A percentile compares a stretch with the other conserved stretches of the same genome.
Conservation (phyloP, 1,140 invertebrate species). For the Drosophila athabasca region DNA sequence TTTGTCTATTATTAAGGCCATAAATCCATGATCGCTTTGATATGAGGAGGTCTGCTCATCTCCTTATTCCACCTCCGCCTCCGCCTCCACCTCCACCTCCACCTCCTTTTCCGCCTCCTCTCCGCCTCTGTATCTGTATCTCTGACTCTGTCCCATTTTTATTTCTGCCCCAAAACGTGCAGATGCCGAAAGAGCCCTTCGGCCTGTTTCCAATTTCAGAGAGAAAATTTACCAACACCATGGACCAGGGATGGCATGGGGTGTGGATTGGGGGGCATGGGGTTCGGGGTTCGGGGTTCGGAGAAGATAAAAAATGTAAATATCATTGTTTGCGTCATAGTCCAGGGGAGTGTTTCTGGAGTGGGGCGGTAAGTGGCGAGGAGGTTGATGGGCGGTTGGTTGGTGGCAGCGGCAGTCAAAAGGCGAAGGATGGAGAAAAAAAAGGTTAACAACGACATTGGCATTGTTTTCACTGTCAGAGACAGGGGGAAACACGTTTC, state of each 20-base stretch:
- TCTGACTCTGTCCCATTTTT: slow-evolving; percentile 32
- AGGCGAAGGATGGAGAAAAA: slow-evolving; percentile 48
- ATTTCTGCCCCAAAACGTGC: slow-evolving; percentile 75
- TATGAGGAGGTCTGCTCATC: slow-evolving; percentile 55
- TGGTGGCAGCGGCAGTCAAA: slow-evolving; percentile 12
- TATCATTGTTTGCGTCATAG: slow-evolving; percentile 80
- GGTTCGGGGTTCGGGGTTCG: too few species aligned
- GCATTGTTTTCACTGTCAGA: slow-evolving; percentile 65
- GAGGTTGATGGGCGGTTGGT: slow-evolving; percentile 3
- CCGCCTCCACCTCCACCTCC: neutral
- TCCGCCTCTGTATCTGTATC: too few species aligned
- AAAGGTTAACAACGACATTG: slow-evolving; percentile 81
- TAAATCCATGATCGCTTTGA: slow-evolving; percentile 82
- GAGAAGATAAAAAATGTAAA: slow-evolving; percentile 76
- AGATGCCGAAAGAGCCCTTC: slow-evolving; percentile 36
- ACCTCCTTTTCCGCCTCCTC: neutral
- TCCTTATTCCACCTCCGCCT: neutral
- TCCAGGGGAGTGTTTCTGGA: slow-evolving; percentile 10
- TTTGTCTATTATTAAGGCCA: slow-evolving; percentile 77
- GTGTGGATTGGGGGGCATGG: neutral
- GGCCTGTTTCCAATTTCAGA: slow-evolving; percentile 71
- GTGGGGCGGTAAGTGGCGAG: slow-evolving; percentile 4
- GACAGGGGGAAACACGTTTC: slow-evolving; percentile 60
- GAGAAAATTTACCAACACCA: slow-evolving; percentile 47
- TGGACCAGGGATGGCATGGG: neutral